These are phyloP conservation scores for Aphodius sticticus DNA, from an alignment of 2,888 invertebrate genomes.

Conservation along the genomic window DNA sequence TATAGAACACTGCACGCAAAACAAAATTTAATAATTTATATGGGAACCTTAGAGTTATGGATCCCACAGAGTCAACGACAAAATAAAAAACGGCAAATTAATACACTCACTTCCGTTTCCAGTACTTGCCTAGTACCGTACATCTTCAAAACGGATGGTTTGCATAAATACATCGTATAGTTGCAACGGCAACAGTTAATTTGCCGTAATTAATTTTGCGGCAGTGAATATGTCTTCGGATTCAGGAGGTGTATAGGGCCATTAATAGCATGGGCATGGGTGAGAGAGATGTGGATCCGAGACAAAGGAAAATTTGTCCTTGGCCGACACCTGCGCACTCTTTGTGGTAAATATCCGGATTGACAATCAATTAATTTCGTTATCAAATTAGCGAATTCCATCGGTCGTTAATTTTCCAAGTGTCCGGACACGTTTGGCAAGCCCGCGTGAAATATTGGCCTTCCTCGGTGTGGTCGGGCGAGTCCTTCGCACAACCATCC, in stretches of 20 bases:
- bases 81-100: background rate
- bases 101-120: background rate
- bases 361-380: conserved; percentile 59
- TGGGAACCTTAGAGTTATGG: background rate
- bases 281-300: conserved; percentile 10
- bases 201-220: background rate
- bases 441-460: conserved; percentile 41
- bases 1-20: background rate
- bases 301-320: conserved; percentile 32
- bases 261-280: background rate
- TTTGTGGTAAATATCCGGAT: conserved; percentile 56
- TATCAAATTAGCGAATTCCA: conserved; percentile 59
- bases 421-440: conserved; percentile 42
- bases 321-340: conserved; percentile 37
- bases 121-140: background rate
- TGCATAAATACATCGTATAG: conserved; percentile 6
- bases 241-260: background rate
- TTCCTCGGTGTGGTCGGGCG: background rate
- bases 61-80: background rate
- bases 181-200: background rate
- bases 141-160: background rate
- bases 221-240: background rate
- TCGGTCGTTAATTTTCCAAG: conserved; percentile 51
- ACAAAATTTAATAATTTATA: background rate
- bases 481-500: background rate